These are phyloP conservation scores for Entomobrya proxima DNA, from an alignment of 2,888 invertebrate genomes.

Conservation along the genomic window DNA sequence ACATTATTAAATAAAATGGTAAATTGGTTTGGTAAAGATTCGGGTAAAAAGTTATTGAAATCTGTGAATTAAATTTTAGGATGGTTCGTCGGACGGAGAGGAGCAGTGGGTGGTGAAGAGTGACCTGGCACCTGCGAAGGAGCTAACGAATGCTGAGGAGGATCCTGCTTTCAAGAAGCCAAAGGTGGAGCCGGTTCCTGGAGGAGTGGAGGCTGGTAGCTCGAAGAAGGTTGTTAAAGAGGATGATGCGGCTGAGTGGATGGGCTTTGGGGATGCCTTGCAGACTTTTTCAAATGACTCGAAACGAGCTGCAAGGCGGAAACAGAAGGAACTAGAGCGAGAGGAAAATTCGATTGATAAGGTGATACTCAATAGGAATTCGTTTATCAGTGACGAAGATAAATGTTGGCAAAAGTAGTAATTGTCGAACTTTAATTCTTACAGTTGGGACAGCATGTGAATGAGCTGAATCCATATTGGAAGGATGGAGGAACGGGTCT, in stretches of 20 bases:
- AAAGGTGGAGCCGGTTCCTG: background rate
- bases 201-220: background rate
- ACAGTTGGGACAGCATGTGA: slow-evolving; percentile 83
- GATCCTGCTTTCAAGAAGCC: slow-evolving; percentile 48
- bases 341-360: slow-evolving; percentile 64
- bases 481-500: slow-evolving; percentile 91
- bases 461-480: slow-evolving; percentile 95
- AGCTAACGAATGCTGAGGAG: background rate
- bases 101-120: slow-evolving; percentile 41
- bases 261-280: slow-evolving; percentile 58
- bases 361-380: slow-evolving; percentile 37
- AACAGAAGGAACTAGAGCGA: slow-evolving; percentile 63
- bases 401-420: background rate
- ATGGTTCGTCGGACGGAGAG: background rate
- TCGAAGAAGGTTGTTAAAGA: background rate
- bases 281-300: slow-evolving; percentile 72
- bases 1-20: background rate
- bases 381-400: background rate
- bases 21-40: background rate
- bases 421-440: background rate
- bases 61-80: background rate
- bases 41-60: background rate
- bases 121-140: background rate
- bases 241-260: slow-evolving; percentile 65
- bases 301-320: slow-evolving; percentile 63